Evolutionary conservation across 2,797 vertebrate species (phyloP).

Genomic region (Lateolabrax maculatus): DNA sequence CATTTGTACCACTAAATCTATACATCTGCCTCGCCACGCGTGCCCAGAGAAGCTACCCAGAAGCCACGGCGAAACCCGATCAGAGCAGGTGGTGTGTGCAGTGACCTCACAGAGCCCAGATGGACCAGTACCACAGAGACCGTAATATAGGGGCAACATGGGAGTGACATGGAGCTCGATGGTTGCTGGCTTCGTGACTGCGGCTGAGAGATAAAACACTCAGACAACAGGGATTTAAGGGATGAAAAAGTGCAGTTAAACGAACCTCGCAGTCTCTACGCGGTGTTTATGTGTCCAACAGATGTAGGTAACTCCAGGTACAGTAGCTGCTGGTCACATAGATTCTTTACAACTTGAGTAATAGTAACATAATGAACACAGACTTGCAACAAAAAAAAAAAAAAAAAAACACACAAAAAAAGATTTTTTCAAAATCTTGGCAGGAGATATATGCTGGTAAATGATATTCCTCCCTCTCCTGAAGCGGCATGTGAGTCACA

Average conservation of each 20-base stretch:
- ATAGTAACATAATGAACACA: constrained; percentile 30
- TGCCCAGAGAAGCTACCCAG: constrained; percentile 70
- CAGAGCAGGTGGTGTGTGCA: constrained; percentile 84
- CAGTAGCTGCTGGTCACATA: constrained; percentile 13
- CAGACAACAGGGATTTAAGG: constrained; percentile 22
- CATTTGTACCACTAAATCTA: constrained; percentile 70
- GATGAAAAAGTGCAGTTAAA: constrained; percentile 17
- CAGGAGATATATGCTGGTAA: constrained; percentile 50
- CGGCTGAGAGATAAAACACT: constrained; percentile 41
- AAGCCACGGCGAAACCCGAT: constrained; percentile 65
- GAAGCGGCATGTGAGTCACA: constrained; percentile 68
- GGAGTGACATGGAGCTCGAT: constrained; percentile 56
- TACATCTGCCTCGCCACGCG: constrained; percentile 74
- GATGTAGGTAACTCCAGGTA: constrained; percentile 26
- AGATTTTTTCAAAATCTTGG: constrained; percentile 53
- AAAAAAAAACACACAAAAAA: too few species aligned
- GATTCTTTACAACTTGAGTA: constrained; percentile 24
- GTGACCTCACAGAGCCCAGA: constrained; percentile 83
- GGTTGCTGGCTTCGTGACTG: constrained; percentile 45
- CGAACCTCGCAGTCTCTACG: neutral
- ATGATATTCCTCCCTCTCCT: constrained; percentile 68
- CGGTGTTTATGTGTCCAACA: constrained; percentile 27
- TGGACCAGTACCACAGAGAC: constrained; percentile 73
- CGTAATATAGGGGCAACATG: constrained; percentile 58
- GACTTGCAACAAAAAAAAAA: constrained; percentile 5